Base-by-base conservation (phyloP, 1,140 invertebrate genomes). In the Idris sp. region DNA sequence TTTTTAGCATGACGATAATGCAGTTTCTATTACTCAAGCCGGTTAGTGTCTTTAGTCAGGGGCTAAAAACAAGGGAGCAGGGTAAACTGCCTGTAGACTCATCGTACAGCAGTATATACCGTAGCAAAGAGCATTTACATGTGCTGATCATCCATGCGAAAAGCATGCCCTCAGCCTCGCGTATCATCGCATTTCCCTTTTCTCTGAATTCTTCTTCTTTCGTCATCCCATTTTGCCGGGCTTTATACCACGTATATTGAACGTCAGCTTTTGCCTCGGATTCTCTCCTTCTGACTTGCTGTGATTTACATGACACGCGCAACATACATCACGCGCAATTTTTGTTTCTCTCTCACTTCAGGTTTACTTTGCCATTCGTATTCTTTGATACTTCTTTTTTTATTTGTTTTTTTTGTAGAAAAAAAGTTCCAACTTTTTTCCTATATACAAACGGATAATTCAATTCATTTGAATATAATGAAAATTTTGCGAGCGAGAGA, bases 61-160 rank as follows among this genome's bases (percentile, higher is more conserved):
- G 71, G n/a, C n/a, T n/a, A 71, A 77, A 77, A 77, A 77, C 69
- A 77, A 74, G 59, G 68, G 69, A 65, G 49, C 61, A 22, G 40
- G 61, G 58, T 46, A 31, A 69, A 69, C 56, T 69, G 68, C 61
- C 67, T 56, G 46, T 51, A 69, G 68, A 62, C 62, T 72, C 62
- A 48, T 68, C 58, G 51, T 19, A 14, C 40, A 19, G 40, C 30
- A 15, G 19, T 59, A 43, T 59, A 65, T 6, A 6, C 36, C 33
- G 33, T 14, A 58, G 74, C 53, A 79, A 76, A 80, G 69, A 86
- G 84, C 84, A 87, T 87, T 87, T 87, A 83, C 84, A 82, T 87
- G 85, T 87, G 85, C 56, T 74, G 83, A 84, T 85, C 84, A 78
- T 38, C 76, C 78, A 80, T 65, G 82, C 78, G 83, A 79, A 83